Percentiles rank a stretch among this genome's conserved stretches.
Conservation (phyloP, 2,888 invertebrate species). For the Lysandra bellargus region DNA sequence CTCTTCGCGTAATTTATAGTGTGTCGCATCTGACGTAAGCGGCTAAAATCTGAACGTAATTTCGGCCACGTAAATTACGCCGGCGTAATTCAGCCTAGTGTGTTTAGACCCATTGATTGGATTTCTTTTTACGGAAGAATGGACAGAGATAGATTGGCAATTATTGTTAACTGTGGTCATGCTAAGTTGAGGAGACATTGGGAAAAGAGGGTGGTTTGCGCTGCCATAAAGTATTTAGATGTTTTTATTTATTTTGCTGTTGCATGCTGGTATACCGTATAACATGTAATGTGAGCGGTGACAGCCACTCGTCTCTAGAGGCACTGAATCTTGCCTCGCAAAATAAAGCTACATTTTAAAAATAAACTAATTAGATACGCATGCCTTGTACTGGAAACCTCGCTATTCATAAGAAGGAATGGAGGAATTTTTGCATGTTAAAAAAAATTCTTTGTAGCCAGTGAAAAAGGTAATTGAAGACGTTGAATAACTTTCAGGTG, state of each 20-base stretch:
- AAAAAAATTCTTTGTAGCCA: background rate
- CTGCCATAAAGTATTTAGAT: background rate
- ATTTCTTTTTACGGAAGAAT: too few relatives aligned
- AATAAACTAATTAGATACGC: slow-evolving; percentile 7
- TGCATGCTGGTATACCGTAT: background rate
- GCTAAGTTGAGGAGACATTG: too few relatives aligned
- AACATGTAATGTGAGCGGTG: slow-evolving; percentile 3
- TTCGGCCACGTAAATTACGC: too few relatives aligned
- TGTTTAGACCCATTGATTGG: too few relatives aligned
- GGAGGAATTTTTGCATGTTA: background rate
- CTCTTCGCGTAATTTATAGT: too few relatives aligned
- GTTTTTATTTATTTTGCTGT: background rate
- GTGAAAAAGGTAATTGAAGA: background rate
- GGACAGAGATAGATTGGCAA: too few relatives aligned
- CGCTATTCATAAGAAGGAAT: background rate
- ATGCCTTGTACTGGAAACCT: background rate
- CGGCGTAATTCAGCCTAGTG: too few relatives aligned
- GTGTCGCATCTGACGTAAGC: too few relatives aligned
- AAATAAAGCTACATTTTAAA: slow-evolving; percentile 1
- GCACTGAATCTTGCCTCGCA: background rate
- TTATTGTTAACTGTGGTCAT: too few relatives aligned
- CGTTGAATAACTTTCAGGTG: background rate
- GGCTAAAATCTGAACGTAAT: too few relatives aligned
- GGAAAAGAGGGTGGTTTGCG: background rate
- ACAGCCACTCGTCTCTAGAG: slow-evolving; percentile 12